These are phyloP conservation scores for Chouioia cunea DNA, from an alignment of 2,888 invertebrate genomes.

Conservation along the genomic window DNA sequence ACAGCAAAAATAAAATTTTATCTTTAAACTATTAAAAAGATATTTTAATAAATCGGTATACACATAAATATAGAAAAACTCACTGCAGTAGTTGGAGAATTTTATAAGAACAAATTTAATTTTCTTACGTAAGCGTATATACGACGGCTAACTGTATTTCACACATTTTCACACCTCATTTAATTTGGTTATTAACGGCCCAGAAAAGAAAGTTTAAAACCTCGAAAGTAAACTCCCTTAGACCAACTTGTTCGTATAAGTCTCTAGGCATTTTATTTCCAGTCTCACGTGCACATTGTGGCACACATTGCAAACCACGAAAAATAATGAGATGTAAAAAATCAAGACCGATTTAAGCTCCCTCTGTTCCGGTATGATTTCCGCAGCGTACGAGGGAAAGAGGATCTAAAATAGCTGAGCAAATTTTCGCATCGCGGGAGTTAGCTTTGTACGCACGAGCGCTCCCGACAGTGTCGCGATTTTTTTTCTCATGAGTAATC, in stretches of 20 bases:
- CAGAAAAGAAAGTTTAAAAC: conserved; percentile 3
- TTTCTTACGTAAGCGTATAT: no score
- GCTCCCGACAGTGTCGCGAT: background rate
- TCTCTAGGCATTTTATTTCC: background rate
- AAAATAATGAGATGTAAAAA: conserved; percentile 13
- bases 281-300: no score
- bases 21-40: no score
- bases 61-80: background rate
- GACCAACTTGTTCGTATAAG: conserved; percentile 14
- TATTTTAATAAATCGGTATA: background rate
- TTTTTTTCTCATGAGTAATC: conserved; percentile 17
- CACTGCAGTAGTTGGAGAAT: no score
- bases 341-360: background rate
- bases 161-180: background rate
- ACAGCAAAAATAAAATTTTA: no score
- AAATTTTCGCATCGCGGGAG: conserved; percentile 12
- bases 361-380: conserved; percentile 1
- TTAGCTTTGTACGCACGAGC: conserved; percentile 3
- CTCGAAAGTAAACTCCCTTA: background rate
- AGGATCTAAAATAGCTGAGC: conserved; percentile 11
- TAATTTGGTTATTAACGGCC: conserved; percentile 21
- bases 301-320: conserved; percentile 10
- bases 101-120: no score
- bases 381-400: background rate
- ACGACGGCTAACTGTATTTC: no score